Evolutionary conservation across 2,113 vertebrate genomes (phyloP), one percentile per base, ranked within the genome.

Genomic region (Cromileptes altivelis): DNA sequence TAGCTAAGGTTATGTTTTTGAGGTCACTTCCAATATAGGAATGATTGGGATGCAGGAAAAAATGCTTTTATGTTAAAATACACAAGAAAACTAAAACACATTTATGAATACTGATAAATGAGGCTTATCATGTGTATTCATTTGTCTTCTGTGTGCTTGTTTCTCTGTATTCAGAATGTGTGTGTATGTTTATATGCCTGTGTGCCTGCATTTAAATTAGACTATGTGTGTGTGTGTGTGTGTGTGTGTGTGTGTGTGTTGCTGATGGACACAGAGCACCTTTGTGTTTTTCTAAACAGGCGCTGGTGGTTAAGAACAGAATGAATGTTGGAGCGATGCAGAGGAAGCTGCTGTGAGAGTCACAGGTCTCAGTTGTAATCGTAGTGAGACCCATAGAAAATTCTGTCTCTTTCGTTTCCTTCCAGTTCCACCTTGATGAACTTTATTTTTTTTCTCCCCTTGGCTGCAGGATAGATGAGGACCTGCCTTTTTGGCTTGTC

Each of bases 251-350:
- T 25, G 30, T 82, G 53, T 71, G 61, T 81, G 57, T 87, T 60
- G 19, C 70, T 37, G 21, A 88, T 53, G 53, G 67, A 85, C 64
- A 92, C 65, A 85, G 90, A 67, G 72, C 30, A 84, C 70, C 81
- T 90, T 92, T 92, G 89, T 88, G 12, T 90, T 84, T 90, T 82
- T 86, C 63, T 72, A 23, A 82, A 88, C 69, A 85, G 61, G 60
- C 63, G 6, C 47, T 17, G 25, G 56, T 71, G 73, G 61, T 90
- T 67, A 65, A 30, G 64, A 70, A 55, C 67, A 69, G 73, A 83
- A 65, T 65, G 12, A 61, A 71, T 84, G 56, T 70, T 52, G 10
- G 49, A 21, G 42, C 61, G 25, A 61, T 57, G 15, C 40, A 65
- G 68, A 60, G 65, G 70, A 82, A 50, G 64, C 58, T 52, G 60